These are phyloP conservation scores for Microcebus murinus DNA, from an alignment of 2,113 vertebrate genomes.

Conservation along the genomic window DNA sequence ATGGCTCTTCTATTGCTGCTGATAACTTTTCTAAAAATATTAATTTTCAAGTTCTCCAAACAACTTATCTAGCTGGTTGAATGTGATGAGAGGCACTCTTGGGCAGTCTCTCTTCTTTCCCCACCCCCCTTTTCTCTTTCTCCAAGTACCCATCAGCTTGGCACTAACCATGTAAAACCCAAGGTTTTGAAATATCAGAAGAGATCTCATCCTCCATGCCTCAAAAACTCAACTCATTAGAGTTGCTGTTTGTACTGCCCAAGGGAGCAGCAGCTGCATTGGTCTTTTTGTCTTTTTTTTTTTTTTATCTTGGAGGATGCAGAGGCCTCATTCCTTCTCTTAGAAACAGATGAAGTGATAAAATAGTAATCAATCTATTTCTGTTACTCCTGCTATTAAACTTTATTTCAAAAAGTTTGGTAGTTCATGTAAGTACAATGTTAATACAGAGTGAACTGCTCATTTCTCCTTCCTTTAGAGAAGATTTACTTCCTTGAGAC, in stretches of 20 bases:
- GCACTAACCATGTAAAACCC: constrained; percentile 69
- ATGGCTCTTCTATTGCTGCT: constrained; percentile 78
- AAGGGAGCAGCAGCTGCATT: constrained; percentile 75
- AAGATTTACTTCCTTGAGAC: neutral
- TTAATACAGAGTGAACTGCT: constrained; percentile 76
- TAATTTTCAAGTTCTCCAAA: constrained; percentile 82
- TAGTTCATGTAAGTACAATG: constrained; percentile 80
- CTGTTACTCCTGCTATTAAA: constrained; percentile 73
- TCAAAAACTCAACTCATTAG: constrained; percentile 59
- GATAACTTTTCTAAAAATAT: constrained; percentile 82
- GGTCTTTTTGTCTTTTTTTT: constrained; percentile 52
- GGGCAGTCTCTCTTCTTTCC: neutral
- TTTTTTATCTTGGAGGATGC: constrained; percentile 78
- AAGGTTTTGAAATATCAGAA: constrained; percentile 80
- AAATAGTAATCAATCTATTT: constrained; percentile 67
- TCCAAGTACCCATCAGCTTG: constrained; percentile 79
- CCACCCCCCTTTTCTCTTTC: constrained; percentile 48
- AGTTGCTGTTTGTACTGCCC: constrained; percentile 74
- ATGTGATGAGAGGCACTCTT: constrained; percentile 79
- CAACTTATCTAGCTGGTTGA: constrained; percentile 82
- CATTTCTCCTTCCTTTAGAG: constrained; percentile 43
- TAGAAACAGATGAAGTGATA: constrained; percentile 75
- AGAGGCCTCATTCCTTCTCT: constrained; percentile 72
- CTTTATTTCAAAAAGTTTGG: constrained; percentile 79
- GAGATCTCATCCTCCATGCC: constrained; percentile 63